Conservation (phyloP, 2,888 invertebrate species). For the Brenthis hecate region DNA sequence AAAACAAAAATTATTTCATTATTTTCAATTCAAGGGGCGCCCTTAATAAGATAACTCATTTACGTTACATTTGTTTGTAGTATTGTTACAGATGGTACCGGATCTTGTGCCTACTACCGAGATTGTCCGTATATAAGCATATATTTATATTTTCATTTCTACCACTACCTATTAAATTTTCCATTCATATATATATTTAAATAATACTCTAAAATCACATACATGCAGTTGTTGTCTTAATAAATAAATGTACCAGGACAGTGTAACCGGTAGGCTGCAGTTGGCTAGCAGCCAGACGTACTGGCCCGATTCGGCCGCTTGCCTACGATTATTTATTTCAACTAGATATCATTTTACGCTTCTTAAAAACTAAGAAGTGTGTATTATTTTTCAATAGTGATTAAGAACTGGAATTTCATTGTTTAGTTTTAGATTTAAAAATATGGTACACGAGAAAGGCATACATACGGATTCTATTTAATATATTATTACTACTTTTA, state of each 20-base stretch:
- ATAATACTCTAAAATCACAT: constrained; percentile 14
- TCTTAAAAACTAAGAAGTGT: constrained; percentile 63
- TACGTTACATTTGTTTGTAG: no score
- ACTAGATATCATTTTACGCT: constrained; percentile 68
- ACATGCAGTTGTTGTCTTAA: constrained; percentile 33
- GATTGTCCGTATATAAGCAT: not conserved
- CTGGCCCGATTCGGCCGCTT: constrained; percentile 58
- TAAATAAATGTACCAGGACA: constrained; percentile 41
- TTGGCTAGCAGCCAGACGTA: constrained; percentile 67
- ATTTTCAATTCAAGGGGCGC: no score
- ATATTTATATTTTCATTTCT: no score
- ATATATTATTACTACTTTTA: no score
- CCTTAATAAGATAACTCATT: no score
- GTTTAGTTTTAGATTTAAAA: not conserved
- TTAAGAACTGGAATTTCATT: not conserved
- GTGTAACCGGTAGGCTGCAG: constrained; percentile 44
- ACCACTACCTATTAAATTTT: no score
- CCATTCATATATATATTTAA: not conserved
- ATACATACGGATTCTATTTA: no score
- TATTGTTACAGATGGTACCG: no score
- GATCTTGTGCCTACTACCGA: not conserved
- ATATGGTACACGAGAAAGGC: no score
- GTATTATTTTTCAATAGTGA: constrained; percentile 36
- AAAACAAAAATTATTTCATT: no score
- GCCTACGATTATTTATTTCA: constrained; percentile 71